Base-by-base conservation (phyloP, 2,888 invertebrate species). In the Xestia rhomboidea region DNA sequence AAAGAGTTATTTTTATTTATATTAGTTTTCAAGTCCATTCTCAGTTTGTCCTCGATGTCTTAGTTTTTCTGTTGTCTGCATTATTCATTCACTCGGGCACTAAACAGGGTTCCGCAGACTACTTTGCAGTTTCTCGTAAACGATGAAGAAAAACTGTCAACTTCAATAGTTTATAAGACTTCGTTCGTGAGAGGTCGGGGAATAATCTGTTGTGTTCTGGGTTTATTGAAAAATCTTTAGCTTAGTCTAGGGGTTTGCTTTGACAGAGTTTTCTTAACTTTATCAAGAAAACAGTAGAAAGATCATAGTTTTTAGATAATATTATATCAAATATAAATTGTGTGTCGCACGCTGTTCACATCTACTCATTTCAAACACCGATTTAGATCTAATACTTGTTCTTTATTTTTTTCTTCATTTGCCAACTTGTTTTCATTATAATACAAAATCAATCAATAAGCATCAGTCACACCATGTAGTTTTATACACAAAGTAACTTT, bases 151-250 rank as follows among this genome's bases (percentile, higher is more conserved):
- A 83, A 86, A 77, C 68, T 68, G 87, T 77, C 81, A 84, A 77
- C 79, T 86, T 84, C 79, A 86, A 84, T 86, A 84, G 81, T 86
- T 84, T 84, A 76, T 73, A 84, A 87, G 84, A 72, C 79, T 75
- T 73, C 0, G 84, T 49, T 73, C 51, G 79, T 75, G 77, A 69
- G 76, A 73, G 72, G 67, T 68, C 73, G 74, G 54, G 8, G 77
- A 67, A 87, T 85, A 87, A 87, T 81, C 81, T 77, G 68, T 54
- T 30, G 62, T 76, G 73, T 73, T 57, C 70, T 69, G 67, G 18
- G 64, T 74, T 79, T 75, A 85, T 83, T 73, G 63, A 82, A 82
- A 81, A 81, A 66, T 82, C 75, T 82, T 44, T 34, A 38, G 34
- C n/a, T 54, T 44, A 30, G 27, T 27, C 27, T 51, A 6, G 64